Percentiles rank a stretch among this genome's conserved stretches.
phyloP scores from a whole-genome alignment of 2,888 invertebrate species.

The Heterodera filipjevi region DNA sequence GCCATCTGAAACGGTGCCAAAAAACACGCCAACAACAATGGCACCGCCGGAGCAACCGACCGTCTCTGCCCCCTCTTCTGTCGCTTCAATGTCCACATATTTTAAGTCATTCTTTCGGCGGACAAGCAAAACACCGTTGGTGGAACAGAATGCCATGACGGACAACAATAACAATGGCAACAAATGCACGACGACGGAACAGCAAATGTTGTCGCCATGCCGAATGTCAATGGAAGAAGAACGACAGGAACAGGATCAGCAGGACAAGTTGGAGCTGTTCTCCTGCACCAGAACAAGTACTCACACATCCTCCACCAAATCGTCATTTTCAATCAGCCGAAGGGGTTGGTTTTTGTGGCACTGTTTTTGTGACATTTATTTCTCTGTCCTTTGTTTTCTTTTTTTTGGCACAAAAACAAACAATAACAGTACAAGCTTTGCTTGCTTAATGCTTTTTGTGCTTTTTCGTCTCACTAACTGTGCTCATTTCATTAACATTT shows the following conservation, averaged over 20 bases:
- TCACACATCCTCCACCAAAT: not conserved
- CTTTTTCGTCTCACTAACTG: not conserved
- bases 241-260: not conserved
- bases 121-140: not conserved
- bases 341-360: not conserved
- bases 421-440: not conserved
- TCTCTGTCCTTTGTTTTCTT: not conserved
- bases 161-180: not conserved
- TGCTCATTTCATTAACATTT: not conserved
- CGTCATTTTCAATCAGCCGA: not conserved
- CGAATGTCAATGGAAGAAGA: not conserved
- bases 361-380: not conserved
- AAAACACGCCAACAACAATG: not conserved
- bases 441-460: not conserved
- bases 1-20: not conserved
- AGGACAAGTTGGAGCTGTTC: not conserved
- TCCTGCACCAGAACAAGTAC: no score
- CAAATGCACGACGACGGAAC: not conserved
- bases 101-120: conserved; percentile 29
- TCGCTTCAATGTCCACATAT: conserved; percentile 30
- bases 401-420: not conserved
- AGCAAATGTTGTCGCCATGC: not conserved
- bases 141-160: not conserved
- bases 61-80: conserved; percentile 31
- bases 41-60: not conserved